phyloP scores from a whole-genome alignment of 2,113 vertebrate species.

The Spermophilus dauricus region DNA sequence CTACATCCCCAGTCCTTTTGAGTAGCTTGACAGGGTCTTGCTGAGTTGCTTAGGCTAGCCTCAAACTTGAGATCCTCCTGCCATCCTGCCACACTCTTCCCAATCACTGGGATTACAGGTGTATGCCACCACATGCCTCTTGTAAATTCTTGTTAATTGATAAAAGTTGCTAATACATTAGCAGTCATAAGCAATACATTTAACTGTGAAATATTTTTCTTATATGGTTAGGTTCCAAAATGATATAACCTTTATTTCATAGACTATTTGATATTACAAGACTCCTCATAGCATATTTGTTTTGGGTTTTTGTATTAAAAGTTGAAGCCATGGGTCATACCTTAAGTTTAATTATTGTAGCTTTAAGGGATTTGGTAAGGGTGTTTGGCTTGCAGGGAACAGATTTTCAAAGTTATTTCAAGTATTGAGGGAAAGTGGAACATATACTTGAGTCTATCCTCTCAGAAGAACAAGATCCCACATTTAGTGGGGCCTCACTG shows the following conservation, averaged over 20 bases:
- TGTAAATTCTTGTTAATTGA: slow-evolving; percentile 58
- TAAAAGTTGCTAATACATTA: slow-evolving; percentile 30
- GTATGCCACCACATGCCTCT: not conserved
- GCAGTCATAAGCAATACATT: not conserved
- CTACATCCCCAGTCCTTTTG: too few species aligned
- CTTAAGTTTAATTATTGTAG: not conserved
- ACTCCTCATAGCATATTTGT: slow-evolving; percentile 29
- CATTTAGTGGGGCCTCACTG: not conserved
- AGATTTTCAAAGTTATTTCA: slow-evolving; percentile 32
- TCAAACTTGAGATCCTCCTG: too few species aligned
- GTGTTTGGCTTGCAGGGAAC: slow-evolving; percentile 15
- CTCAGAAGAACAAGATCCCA: not conserved
- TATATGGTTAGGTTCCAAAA: not conserved
- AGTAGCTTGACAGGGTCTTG: not conserved
- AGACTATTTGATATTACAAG: not conserved
- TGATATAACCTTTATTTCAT: slow-evolving; percentile 36
- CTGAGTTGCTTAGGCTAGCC: not conserved
- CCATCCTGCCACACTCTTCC: not conserved
- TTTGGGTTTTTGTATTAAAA: not conserved
- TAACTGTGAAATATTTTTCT: slow-evolving; percentile 23
- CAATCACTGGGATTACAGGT: not conserved
- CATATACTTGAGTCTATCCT: not conserved
- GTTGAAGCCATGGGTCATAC: not conserved
- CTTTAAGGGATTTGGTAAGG: slow-evolving; percentile 46
- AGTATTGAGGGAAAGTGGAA: not conserved